phyloP scores from a whole-genome alignment of 2,888 invertebrate species.

The Serripes groenlandicus region DNA sequence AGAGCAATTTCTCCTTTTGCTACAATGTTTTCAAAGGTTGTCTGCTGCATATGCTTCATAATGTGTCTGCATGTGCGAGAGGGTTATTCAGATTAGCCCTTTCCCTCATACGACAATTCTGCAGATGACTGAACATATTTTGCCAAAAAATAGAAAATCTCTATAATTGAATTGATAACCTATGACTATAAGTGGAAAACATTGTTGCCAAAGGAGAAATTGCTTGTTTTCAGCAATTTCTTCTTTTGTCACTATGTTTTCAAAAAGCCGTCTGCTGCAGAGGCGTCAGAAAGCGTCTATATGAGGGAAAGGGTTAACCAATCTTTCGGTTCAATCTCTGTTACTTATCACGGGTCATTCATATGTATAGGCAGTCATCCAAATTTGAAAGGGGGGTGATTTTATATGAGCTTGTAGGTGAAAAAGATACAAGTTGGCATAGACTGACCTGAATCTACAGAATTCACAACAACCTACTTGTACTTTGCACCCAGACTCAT shows the following conservation, averaged over 20 bases:
- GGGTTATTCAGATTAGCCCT: background rate
- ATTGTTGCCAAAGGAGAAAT: background rate
- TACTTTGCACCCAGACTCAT: too few species aligned
- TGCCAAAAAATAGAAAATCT: background rate
- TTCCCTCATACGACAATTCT: background rate
- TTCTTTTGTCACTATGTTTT: background rate
- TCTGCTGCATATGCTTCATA: background rate
- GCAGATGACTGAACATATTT: background rate
- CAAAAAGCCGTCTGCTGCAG: background rate
- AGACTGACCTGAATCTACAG: too few species aligned
- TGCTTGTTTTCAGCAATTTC: background rate
- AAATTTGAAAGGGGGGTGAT: too few species aligned
- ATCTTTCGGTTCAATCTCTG: too few species aligned
- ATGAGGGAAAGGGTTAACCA: background rate
- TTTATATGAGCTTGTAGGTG: too few species aligned
- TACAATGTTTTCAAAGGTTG: background rate
- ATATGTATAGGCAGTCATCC: too few species aligned
- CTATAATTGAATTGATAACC: background rate
- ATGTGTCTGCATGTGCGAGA: background rate
- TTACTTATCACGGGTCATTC: too few species aligned
- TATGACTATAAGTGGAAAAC: background rate
- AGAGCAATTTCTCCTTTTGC: background rate
- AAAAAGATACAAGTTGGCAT: too few species aligned
- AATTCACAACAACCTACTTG: too few species aligned
- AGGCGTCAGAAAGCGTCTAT: background rate